phyloP scores from a whole-genome alignment of 2,888 invertebrate genomes.

The Scaeva pyrastri region DNA sequence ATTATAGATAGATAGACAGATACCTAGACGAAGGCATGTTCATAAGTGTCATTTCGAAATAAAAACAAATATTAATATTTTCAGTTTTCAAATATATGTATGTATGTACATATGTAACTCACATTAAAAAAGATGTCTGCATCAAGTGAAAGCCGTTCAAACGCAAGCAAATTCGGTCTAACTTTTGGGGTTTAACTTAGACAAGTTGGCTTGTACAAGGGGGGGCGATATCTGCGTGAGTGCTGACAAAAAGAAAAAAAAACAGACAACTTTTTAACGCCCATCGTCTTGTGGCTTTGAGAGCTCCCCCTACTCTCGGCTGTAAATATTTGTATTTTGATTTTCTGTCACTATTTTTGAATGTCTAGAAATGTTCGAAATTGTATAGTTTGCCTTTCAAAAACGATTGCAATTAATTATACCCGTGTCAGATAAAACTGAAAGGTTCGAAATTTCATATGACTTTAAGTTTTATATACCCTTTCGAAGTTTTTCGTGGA shows the following conservation, averaged over 20 bases:
- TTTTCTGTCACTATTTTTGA: conserved; percentile 63
- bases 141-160: conserved; percentile 66
- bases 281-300: conserved; percentile 30
- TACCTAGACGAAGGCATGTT: conserved; percentile 10
- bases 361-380: conserved; percentile 60
- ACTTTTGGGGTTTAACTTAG: conserved; percentile 1
- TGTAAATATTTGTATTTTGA: conserved; percentile 21
- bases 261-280: conserved; percentile 44
- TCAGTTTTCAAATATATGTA: background rate
- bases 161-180: conserved; percentile 46
- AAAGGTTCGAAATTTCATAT: conserved; percentile 50
- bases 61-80: conserved; percentile 33
- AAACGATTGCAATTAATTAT: conserved; percentile 74
- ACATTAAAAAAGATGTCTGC: conserved; percentile 48
- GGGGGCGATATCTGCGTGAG: conserved; percentile 8
- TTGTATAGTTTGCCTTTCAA: conserved; percentile 65
- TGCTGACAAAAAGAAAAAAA: conserved; percentile 65
- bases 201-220: background rate
- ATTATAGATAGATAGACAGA: conserved; percentile 9
- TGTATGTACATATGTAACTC: too few species aligned
- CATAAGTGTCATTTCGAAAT: conserved; percentile 44
- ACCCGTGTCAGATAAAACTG: conserved; percentile 69
- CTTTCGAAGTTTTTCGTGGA: conserved; percentile 22
- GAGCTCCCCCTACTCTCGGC: background rate
- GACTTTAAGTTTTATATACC: conserved; percentile 44